phyloP scores from a whole-genome alignment of 1,140 invertebrate genomes.

The Euwallacea similis region DNA sequence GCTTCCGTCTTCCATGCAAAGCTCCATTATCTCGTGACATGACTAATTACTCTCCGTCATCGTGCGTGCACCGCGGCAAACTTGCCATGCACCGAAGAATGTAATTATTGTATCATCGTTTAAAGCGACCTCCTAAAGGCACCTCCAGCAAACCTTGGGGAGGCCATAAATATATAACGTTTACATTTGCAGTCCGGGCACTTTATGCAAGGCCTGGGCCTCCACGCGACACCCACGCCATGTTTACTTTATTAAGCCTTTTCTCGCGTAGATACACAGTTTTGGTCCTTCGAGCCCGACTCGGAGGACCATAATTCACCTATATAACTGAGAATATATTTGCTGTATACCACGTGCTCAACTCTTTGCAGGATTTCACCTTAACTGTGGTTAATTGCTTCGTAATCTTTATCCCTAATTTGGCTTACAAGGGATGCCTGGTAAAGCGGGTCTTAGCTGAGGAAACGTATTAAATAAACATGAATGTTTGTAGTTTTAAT shows the following conservation, averaged over 20 bases:
- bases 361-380: background rate
- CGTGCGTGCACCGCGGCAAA: background rate
- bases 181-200: background rate
- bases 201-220: slow-evolving; percentile 4
- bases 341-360: no score
- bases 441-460: slow-evolving; percentile 18
- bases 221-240: background rate
- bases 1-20: no score
- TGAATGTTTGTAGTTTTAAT: slow-evolving; percentile 33
- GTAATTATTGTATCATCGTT: background rate
- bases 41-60: background rate
- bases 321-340: no score
- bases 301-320: no score
- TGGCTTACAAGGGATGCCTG: slow-evolving; percentile 14
- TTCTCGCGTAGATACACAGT: no score
- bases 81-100: slow-evolving; percentile 1
- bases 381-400: slow-evolving; percentile 27
- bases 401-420: slow-evolving; percentile 32
- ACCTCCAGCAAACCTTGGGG: background rate
- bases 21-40: background rate
- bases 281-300: no score
- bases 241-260: background rate
- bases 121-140: slow-evolving; percentile 1
- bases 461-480: slow-evolving; percentile 28
- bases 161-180: slow-evolving; percentile 6